These are phyloP conservation scores for Melieria omissa DNA, from an alignment of 2,888 invertebrate genomes.

Conservation along the genomic window DNA sequence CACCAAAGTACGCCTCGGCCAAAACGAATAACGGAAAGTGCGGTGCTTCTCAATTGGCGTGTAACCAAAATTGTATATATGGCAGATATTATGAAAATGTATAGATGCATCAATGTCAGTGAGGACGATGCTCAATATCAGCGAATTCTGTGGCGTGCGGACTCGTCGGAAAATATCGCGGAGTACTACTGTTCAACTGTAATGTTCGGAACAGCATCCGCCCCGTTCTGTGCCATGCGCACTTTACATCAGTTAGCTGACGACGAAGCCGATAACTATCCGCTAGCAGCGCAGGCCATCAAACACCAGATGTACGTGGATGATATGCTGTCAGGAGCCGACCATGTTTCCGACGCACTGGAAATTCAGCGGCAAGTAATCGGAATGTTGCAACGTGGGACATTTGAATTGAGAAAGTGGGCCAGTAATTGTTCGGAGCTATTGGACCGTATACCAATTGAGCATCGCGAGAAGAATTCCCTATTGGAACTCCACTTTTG, in stretches of 20 bases:
- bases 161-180: conserved; percentile 9
- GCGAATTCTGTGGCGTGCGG: conserved; percentile 34
- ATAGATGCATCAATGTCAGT: conserved; percentile 28
- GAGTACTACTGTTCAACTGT: conserved; percentile 22
- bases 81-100: conserved; percentile 38
- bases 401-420: conserved; percentile 26
- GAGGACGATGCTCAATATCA: conserved; percentile 38
- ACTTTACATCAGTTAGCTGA: conserved; percentile 30
- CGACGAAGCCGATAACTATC: conserved; percentile 33
- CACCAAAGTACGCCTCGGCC: conserved; percentile 52
- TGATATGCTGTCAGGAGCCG: conserved; percentile 23
- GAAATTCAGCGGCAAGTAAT: conserved; percentile 15
- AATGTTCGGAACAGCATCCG: too few species aligned
- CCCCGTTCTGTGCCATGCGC: conserved; percentile 20
- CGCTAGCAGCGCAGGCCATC: conserved; percentile 14
- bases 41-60: conserved; percentile 34
- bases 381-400: conserved; percentile 17
- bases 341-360: conserved; percentile 7
- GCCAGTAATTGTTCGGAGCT: conserved; percentile 1
- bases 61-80: conserved; percentile 20
- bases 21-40: conserved; percentile 52
- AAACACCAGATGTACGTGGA: conserved; percentile 31
- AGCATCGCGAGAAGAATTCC: conserved; percentile 10
- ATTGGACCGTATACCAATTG: conserved; percentile 14
- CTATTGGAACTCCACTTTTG: conserved; percentile 6